Conservation (phyloP, 2,888 invertebrate genomes). For the Oeneis ivallda region DNA sequence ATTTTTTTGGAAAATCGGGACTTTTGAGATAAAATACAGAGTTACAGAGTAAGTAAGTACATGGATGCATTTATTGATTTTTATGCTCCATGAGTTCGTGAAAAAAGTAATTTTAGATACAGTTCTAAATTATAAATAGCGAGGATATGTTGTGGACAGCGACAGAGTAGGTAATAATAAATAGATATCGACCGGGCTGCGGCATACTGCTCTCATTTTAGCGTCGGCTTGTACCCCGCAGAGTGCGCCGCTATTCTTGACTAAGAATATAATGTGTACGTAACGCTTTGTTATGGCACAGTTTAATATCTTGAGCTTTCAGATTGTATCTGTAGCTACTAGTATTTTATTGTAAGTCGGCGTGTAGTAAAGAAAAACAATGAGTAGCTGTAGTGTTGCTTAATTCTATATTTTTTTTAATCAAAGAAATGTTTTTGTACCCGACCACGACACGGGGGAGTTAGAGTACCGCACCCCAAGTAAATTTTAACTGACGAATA, state of each 20-base stretch:
- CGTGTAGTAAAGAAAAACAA: neutral
- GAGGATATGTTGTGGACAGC: slow-evolving; percentile 24
- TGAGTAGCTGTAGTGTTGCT: neutral
- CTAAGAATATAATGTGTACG: slow-evolving; percentile 25
- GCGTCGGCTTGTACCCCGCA: slow-evolving; percentile 28
- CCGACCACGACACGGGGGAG: too few relatives aligned
- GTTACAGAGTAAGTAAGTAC: too few relatives aligned
- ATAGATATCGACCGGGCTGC: slow-evolving; percentile 41
- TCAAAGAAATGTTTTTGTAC: too few relatives aligned
- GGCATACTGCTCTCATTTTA: slow-evolving; percentile 39
- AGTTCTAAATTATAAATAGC: slow-evolving; percentile 26
- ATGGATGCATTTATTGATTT: too few relatives aligned
- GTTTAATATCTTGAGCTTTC: slow-evolving; percentile 9
- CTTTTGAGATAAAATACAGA: too few relatives aligned
- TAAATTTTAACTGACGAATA: too few relatives aligned
- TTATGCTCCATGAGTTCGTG: neutral
- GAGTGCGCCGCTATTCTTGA: slow-evolving; percentile 31
- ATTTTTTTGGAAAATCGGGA: too few relatives aligned
- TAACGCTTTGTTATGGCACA: slow-evolving; percentile 14
- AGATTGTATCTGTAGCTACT: neutral
- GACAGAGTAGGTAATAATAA: slow-evolving; percentile 41
- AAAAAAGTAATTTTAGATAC: slow-evolving; percentile 6
- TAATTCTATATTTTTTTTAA: neutral
- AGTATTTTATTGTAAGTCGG: neutral
- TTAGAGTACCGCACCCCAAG: too few relatives aligned